Base-by-base conservation (phyloP, 2,888 invertebrate species). In the Machimus atricapillus region DNA sequence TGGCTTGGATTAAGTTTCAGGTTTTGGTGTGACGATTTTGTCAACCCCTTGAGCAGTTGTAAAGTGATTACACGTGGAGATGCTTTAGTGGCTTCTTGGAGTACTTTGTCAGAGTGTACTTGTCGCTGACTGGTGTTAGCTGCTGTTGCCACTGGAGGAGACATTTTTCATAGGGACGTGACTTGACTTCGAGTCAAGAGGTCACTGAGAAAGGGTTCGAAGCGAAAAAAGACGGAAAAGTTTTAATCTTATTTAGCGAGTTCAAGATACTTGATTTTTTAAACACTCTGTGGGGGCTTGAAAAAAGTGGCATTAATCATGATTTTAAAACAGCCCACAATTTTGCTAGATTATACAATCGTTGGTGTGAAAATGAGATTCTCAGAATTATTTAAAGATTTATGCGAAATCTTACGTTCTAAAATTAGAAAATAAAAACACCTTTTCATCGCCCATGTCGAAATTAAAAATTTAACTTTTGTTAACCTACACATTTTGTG, bases 21-120 rank as follows among this genome's bases (percentile, higher is more conserved):
- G 66, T 40, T 52, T 19, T 83, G 83, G 34, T 83, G 83, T 83
- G 43, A 83, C 66, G 34, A 73, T 66, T 58, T 66, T 83, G 83
- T 83, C 66, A 66, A 83, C 40, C 34, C 83, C 23, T 79, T 83
- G 31, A 66, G n/a, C 73, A 31, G 37, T 83, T 58, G 37, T 58
- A 73, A 83, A 83, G 37, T 83, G 83, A 66, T 66, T 83, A 40
- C 83, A 52, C 83, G 83, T 40, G 66, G 83, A 66, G 23, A 73
- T 83, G 40, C 73, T 66, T 83, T 43, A 83, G 43, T 66, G 73
- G 73, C 58, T 83, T 83, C 83, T 66, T 40, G 83, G 58, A 66
- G 73, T 58, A 66, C 83, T 83, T 66, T 73, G 23, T 73, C 40
- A 66, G 83, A 34, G 66, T 23, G 40, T 23, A 40, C 34, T 83